Base-by-base conservation (phyloP, 2,888 invertebrate genomes). In the Ophraella communa region DNA sequence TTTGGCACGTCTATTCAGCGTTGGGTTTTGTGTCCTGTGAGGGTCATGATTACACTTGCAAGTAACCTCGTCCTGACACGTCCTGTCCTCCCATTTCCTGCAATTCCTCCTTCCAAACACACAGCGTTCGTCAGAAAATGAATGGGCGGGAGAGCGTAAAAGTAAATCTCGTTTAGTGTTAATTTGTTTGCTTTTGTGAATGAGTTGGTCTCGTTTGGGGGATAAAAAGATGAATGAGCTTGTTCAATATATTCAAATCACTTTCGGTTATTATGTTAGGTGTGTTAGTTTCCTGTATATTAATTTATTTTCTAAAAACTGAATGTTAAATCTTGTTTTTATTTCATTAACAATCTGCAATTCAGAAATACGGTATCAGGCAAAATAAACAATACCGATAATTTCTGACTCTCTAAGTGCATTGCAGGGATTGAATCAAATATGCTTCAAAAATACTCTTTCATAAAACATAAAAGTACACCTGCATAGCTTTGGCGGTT, bases 41-140 rank as follows among this genome's bases (percentile, higher is more conserved):
- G 68, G 60, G 62, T 54, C 62, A 64, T 68, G 64, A 62, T 68
- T 68, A 68, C 56, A 62, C 59, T 61, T 57, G 65, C 66, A 63
- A 58, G 56, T 62, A 53, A 62, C 64, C 62, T 49, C 56, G 59
- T 62, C 67, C 59, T 62, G 67, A 62, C 67, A 64, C 62, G 67
- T 65, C 64, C 59, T 64, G 64, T 58, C 64, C 54, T 35, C 58
- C 64, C 45, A 53, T 35, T 63, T 58, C 58, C 58, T 56, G 63
- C 63, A 53, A 53, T 58, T 53, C 53, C 53, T 58, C 52, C 63
- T 53, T 45, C 45, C 53, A 24, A 58, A 63, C n/a, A n/a, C n/a
- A n/a, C 62, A 47, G 49, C 55, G 44, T 45, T 35, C 44, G 58
- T 47, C 14, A 49, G 39, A 17, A 47, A 63, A 24, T 35, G 53